A percentile compares a stretch with the other conserved stretches of the same genome.
Conservation (phyloP, 2,113 vertebrate genomes). For the Cavia porcellus region DNA sequence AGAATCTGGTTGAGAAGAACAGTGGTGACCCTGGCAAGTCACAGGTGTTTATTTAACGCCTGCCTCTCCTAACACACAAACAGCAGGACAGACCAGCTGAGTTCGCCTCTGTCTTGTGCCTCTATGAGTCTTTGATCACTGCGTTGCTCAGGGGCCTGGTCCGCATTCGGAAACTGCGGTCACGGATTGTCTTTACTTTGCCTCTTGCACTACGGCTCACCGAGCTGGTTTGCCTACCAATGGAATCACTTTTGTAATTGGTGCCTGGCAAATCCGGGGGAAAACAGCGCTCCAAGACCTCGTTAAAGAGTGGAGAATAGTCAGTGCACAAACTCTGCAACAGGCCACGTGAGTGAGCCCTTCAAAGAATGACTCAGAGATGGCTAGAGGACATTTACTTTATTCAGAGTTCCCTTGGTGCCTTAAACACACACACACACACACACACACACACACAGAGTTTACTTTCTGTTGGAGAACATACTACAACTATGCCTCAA, state of each 20-base stretch:
- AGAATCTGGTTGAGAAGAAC: neutral
- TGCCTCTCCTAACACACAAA: neutral
- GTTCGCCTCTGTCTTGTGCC: neutral
- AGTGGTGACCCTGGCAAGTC: neutral
- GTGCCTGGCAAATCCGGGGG: neutral
- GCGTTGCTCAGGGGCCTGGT: neutral
- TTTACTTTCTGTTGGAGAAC: constrained; percentile 53
- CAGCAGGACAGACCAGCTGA: neutral
- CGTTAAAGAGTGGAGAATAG: neutral
- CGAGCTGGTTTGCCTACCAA: neutral
- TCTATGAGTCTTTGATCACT: neutral
- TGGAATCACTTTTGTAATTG: neutral
- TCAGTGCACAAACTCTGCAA: neutral
- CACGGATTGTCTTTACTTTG: neutral
- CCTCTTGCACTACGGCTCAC: accelerated
- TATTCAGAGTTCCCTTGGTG: constrained; percentile 16
- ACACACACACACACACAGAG: neutral
- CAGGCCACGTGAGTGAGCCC: neutral
- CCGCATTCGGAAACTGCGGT: neutral
- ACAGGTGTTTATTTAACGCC: neutral
- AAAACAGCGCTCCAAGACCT: neutral
- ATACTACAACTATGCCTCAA: constrained; percentile 53
- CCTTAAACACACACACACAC: neutral
- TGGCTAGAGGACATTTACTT: neutral
- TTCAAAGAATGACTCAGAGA: neutral